Evolutionary conservation across 2,888 invertebrate genomes (phyloP).

Genomic region (Polymixis lichenea): DNA sequence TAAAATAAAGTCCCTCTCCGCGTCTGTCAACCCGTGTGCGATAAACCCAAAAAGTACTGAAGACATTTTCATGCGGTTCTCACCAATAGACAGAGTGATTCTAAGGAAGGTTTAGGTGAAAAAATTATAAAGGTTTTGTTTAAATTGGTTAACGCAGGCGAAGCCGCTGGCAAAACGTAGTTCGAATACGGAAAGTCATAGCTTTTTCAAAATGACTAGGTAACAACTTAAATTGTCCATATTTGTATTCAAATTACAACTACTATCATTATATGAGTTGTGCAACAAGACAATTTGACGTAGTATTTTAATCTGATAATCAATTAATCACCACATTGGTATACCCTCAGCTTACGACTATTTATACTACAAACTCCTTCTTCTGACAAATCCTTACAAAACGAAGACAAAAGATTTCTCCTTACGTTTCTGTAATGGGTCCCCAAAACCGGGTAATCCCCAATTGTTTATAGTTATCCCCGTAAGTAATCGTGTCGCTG

Average conservation of each 20-base stretch:
- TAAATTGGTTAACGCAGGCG: too few relatives aligned
- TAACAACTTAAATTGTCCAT: neutral
- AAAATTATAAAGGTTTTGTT: too few relatives aligned
- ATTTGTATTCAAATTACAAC: neutral
- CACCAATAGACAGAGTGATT: too few relatives aligned
- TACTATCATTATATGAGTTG: neutral
- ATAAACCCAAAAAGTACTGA: too few relatives aligned
- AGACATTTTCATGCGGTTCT: too few relatives aligned
- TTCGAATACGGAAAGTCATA: too few relatives aligned
- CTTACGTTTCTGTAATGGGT: conserved; percentile 41
- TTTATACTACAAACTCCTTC: neutral
- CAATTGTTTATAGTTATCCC: conserved; percentile 70
- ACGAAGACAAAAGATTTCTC: conserved; percentile 31
- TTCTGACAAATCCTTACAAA: conserved; percentile 16
- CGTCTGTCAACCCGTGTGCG: too few relatives aligned
- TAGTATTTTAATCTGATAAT: neutral
- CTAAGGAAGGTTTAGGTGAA: too few relatives aligned
- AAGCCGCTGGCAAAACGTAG: too few relatives aligned
- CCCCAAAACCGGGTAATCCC: conserved; percentile 61
- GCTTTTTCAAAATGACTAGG: neutral
- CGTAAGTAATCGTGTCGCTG: conserved; percentile 52
- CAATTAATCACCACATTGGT: neutral
- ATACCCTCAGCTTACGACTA: neutral
- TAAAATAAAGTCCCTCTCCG: too few relatives aligned
- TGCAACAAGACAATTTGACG: neutral